Evolutionary conservation across 2,888 invertebrate species (phyloP).

Genomic region (Chrysolina haemoptera): DNA sequence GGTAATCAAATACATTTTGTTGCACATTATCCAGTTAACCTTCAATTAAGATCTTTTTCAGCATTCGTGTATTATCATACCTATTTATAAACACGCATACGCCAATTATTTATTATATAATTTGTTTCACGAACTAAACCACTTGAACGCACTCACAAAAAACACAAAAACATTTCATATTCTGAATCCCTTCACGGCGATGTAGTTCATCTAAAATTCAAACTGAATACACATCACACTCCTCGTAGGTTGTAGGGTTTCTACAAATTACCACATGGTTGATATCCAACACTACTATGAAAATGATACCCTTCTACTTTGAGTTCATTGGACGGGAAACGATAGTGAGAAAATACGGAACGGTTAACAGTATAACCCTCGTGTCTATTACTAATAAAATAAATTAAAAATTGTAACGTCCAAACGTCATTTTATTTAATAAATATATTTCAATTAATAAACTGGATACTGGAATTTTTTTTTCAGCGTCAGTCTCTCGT

Average conservation of each 20-base stretch:
- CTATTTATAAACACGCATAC: not conserved
- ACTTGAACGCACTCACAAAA: not conserved
- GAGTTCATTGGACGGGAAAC: slow-evolving; percentile 7
- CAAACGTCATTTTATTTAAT: no score
- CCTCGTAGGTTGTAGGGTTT: slow-evolving; percentile 13
- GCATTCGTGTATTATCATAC: not conserved
- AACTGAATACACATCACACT: not conserved
- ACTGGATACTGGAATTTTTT: no score
- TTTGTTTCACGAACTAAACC: not conserved
- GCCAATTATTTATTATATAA: not conserved
- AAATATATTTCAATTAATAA: no score
- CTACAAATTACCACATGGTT: slow-evolving; percentile 17
- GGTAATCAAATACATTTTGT: no score
- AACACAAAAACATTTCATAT: not conserved
- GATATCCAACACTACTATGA: slow-evolving; percentile 13
- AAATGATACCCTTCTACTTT: not conserved
- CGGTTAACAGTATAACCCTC: not conserved
- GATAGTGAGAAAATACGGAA: not conserved
- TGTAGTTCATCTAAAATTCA: not conserved
- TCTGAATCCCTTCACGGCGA: not conserved
- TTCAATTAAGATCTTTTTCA: no score
- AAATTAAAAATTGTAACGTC: no score
- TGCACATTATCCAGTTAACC: no score
- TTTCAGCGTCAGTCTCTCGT: no score
- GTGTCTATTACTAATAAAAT: not conserved